These are phyloP conservation scores for Gorsachius magnificus DNA, from an alignment of 2,797 vertebrate species.

Conservation along the genomic window DNA sequence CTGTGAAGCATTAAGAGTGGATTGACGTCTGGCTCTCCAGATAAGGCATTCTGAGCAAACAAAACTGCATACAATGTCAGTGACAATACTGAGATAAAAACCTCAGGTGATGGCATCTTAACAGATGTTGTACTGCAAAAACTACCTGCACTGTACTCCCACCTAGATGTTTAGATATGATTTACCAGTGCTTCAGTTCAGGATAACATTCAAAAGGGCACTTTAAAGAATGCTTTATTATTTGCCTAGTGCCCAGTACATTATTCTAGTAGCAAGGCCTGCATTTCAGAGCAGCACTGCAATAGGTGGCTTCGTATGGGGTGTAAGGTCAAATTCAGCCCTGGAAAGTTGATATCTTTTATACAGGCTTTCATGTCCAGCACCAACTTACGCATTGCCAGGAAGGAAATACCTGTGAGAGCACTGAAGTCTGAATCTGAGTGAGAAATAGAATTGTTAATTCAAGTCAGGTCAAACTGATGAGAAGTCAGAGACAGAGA, in stretches of 20 bases:
- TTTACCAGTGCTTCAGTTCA: neutral
- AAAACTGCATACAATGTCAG: neutral
- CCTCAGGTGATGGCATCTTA: neutral
- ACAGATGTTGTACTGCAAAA: neutral
- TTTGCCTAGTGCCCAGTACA: neutral
- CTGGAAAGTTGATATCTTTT: neutral
- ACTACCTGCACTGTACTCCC: neutral
- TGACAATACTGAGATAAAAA: neutral
- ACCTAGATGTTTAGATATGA: neutral
- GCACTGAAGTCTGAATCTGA: neutral
- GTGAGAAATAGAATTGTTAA: neutral
- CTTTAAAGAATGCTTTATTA: neutral
- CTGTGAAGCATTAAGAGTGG: slow-evolving; percentile 10
- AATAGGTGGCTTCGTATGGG: accelerated
- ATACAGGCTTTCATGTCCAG: neutral
- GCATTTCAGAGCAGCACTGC: neutral
- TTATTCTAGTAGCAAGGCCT: neutral
- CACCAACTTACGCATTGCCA: neutral
- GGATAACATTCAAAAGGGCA: neutral
- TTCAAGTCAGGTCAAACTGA: neutral
- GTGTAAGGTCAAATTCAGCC: neutral
- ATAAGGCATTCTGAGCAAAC: slow-evolving; percentile 48
- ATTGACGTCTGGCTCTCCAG: slow-evolving; percentile 40
- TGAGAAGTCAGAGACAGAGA: neutral
- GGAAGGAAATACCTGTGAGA: neutral